phyloP scores from a whole-genome alignment of 2,888 invertebrate genomes.

The Helobdella robusta region DNA sequence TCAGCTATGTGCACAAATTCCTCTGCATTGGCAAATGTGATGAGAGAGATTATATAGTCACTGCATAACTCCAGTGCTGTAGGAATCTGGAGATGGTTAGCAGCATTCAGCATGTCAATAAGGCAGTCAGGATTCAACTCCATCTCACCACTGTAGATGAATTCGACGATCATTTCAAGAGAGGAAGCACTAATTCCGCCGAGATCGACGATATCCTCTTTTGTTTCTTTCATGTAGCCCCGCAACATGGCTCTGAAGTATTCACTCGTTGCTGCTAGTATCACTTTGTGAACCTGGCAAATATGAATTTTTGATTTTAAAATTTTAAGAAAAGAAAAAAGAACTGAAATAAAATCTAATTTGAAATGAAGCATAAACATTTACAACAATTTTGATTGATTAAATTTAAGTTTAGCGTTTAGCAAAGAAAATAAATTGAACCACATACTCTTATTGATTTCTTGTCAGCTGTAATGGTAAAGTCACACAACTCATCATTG shows the following conservation, averaged over 20 bases:
- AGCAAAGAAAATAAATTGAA: neutral
- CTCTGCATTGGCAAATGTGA: constrained; percentile 47
- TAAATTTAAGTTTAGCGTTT: neutral
- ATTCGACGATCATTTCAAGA: constrained; percentile 43
- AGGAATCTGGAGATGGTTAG: constrained; percentile 46
- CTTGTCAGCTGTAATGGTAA: constrained; percentile 45
- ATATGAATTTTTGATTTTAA: constrained; percentile 16
- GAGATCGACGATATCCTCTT: constrained; percentile 45
- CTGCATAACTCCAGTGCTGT: constrained; percentile 46
- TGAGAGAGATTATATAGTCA: constrained; percentile 44
- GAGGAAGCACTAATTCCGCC: constrained; percentile 42
- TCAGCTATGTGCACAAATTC: constrained; percentile 45
- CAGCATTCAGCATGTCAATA: constrained; percentile 45
- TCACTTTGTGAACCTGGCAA: constrained; percentile 45
- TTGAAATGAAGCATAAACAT: neutral
- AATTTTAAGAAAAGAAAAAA: constrained; percentile 3
- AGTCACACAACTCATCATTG: constrained; percentile 46
- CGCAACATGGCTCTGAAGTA: constrained; percentile 48
- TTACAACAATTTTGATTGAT: neutral
- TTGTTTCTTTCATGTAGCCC: constrained; percentile 46
- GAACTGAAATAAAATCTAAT: neutral
- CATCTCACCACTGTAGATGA: constrained; percentile 47
- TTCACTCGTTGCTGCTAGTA: constrained; percentile 47
- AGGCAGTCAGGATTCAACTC: constrained; percentile 43
- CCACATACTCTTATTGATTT: constrained; percentile 42